phyloP scores from a whole-genome alignment of 2,797 vertebrate species.

The Ctenopoma kingsleyae region DNA sequence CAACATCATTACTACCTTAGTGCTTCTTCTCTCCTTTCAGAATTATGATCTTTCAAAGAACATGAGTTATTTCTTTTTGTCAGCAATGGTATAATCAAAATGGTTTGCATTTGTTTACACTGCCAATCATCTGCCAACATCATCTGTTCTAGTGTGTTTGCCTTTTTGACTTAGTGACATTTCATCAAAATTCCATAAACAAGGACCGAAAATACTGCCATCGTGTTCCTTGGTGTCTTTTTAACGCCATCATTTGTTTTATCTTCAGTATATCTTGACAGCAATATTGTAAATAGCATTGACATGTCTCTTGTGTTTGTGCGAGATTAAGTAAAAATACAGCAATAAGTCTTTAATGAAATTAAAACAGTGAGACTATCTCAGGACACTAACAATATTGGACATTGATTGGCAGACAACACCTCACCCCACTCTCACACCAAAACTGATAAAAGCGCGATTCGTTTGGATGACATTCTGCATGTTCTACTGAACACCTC shows the following conservation, averaged over 20 bases:
- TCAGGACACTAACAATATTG: slow-evolving; percentile 28
- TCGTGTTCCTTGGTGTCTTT: background rate
- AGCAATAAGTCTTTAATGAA: slow-evolving; percentile 14
- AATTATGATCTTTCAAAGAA: slow-evolving; percentile 41
- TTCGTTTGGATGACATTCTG: slow-evolving; percentile 57
- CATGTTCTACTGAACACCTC: slow-evolving; percentile 38
- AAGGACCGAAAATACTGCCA: slow-evolving; percentile 41
- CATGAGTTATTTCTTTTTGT: slow-evolving; percentile 24
- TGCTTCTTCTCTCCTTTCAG: slow-evolving; percentile 22
- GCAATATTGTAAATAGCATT: background rate
- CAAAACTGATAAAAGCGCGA: slow-evolving; percentile 51
- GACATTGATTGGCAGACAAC: slow-evolving; percentile 64
- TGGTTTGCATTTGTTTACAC: slow-evolving; percentile 42
- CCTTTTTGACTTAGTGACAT: slow-evolving; percentile 33
- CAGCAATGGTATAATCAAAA: slow-evolving; percentile 45
- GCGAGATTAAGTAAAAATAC: slow-evolving; percentile 18
- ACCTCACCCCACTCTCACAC: slow-evolving; percentile 27
- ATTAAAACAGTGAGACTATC: slow-evolving; percentile 32
- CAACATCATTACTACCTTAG: slow-evolving; percentile 49
- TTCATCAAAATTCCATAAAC: slow-evolving; percentile 25
- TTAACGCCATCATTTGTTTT: slow-evolving; percentile 6
- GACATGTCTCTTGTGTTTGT: background rate
- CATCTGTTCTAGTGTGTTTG: slow-evolving; percentile 15
- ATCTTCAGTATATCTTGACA: background rate
- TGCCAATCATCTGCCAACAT: slow-evolving; percentile 59